Base-by-base conservation (phyloP, 1,140 invertebrate genomes). In the Araneus ventricosus region DNA sequence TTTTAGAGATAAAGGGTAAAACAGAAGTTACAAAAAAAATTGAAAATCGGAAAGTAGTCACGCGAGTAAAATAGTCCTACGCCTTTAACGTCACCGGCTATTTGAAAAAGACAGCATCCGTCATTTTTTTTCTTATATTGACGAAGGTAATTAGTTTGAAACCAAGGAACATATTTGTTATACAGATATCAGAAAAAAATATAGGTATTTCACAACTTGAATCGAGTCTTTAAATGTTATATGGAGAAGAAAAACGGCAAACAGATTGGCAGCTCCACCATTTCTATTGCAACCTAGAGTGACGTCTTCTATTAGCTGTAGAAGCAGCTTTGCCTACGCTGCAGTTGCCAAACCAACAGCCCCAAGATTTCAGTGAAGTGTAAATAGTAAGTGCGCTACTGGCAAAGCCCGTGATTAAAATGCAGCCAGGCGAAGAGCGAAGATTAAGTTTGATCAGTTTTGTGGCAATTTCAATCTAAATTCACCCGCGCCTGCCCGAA, bases 371-470 rank as follows among this genome's bases (percentile, higher is more conserved):
- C 85, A 61, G 57, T 24, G 27, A 34, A 61, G 85, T 87, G 85
- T 63, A 87, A 87, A 87, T 61, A 87, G 52, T 37, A 84, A 52
- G 82, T 84, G 20, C 45, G 85, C 57, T 87, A 87, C n/a, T 27
- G 52, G 52, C 85, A 61, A 61, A 87, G 30, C 30, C 57, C 34
- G 85, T 87, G 85, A 87, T 87, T 87, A 87, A 87, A 87, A 87
- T 59, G 85, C 85, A 87, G 85, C 85, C 27, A 37, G 27, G 52
- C 85, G 85, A 34, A 34, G 24, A 61, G 85, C 52, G 34, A 87
- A 87, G 85, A 87, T 87, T 87, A 87, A 87, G 45, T 87, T 87
- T 87, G 85, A 87, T 87, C 85, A 87, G 85, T 87, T 87, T 87
- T 61, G 85, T 59, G 59, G 85, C 85, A 59, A 87, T 61, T 87